Evolutionary conservation across 1,140 invertebrate species (phyloP), one percentile per base, ranked within the genome.

Genomic region (Drosophila sp.): DNA sequence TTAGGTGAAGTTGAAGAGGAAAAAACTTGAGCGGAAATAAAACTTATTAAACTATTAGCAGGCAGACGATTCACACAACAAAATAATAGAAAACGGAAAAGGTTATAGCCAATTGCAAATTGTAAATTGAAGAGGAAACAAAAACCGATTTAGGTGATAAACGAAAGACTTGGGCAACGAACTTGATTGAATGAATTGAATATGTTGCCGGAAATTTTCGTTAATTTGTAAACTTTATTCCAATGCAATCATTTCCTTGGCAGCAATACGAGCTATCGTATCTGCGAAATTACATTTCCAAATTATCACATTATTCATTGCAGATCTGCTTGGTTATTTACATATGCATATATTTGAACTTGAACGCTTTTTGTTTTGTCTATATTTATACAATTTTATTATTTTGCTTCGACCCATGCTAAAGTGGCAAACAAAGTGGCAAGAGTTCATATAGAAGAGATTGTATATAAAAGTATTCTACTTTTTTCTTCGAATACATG

Each of bases 131-230:
- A 50, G 8, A 50, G 44, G 44, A 50, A 50, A 50, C 44, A 23
- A 50, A 50, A 10, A 25, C 6, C 23, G 7, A 50, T 27, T 50
- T 50, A 50, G 44, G 3, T 50, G 23, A 27, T 50, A 62, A 78
- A 80, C 90, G 50, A 91, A 91, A 87, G 82, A 90, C 85, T 91
- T 72, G 76, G 74, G 71, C 69, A 90, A 84, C 81, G 64, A 91
- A 91, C 90, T 76, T 84, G 80, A 70, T 47, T 47, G 44, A 50
- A 50, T 50, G 44, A 50, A 50, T 38, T 27, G 44, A 27, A 50
- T 5, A 10, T 27, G 44, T 47, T 50, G 44, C 44, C 44, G 44
- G 44, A 50, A 50, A 50, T 50, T 50, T 50, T 27, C 23, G 4
- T 3, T 50, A 50, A 27, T 50, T 27, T 50, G 8, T 50, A 25